A percentile compares a stretch with the other conserved stretches of the same genome.
Evolutionary conservation across 37 sponge, comb jelly and placozoan genomes (phyloP).

Genomic region (Beroe ovata): DNA sequence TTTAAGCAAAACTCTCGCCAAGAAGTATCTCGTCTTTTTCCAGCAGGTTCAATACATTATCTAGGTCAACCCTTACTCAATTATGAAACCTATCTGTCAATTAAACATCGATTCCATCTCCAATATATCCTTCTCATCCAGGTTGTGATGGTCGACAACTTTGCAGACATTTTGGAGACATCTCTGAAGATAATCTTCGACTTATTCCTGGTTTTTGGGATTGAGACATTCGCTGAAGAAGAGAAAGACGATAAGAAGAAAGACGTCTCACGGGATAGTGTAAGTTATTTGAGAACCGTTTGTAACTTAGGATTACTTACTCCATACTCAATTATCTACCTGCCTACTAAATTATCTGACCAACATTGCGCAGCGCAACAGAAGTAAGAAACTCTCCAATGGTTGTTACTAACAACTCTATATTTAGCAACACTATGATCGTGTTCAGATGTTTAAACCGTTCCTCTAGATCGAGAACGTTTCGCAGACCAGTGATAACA

Average conservation of each 20-base stretch:
- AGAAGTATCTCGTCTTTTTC: slow-evolving; percentile 61
- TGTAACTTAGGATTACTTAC: not conserved
- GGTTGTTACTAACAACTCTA: too few species aligned
- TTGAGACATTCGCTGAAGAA: slow-evolving; percentile 58
- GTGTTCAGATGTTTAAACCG: too few species aligned
- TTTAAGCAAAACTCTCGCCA: slow-evolving; percentile 59
- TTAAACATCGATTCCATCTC: too few species aligned
- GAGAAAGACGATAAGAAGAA: slow-evolving; percentile 21
- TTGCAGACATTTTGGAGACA: slow-evolving; percentile 53
- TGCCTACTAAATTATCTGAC: too few species aligned
- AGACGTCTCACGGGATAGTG: too few species aligned
- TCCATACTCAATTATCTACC: not conserved
- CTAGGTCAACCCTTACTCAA: too few species aligned
- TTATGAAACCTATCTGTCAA: too few species aligned
- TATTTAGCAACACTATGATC: too few species aligned
- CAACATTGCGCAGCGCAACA: too few species aligned
- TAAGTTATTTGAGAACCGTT: too few species aligned
- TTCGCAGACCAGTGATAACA: slow-evolving; percentile 5
- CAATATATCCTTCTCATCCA: not conserved
- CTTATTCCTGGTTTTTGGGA: slow-evolving; percentile 45
- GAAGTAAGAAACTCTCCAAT: too few species aligned
- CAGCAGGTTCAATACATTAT: not conserved
- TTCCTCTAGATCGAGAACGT: not conserved
- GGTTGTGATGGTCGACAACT: slow-evolving; percentile 66
- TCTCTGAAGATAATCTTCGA: slow-evolving; percentile 47